Evolutionary conservation across 2,113 vertebrate genomes (phyloP).

Genomic region (Ploceus nigricollis): DNA sequence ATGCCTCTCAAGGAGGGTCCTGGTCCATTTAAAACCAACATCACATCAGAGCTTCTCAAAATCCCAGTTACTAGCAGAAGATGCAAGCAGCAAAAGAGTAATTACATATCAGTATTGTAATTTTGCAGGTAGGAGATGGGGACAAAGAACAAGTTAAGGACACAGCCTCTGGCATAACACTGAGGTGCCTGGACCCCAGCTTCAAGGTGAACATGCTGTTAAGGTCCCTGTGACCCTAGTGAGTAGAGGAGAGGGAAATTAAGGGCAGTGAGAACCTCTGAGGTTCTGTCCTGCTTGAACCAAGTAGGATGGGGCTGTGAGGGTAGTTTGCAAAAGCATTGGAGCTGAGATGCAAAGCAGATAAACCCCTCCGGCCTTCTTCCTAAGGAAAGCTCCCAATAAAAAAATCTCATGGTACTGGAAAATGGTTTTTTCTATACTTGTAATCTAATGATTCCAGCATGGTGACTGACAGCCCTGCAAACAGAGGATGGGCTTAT

Average conservation of each 20-base stretch:
- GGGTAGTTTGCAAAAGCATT: not conserved
- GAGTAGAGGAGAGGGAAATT: not conserved
- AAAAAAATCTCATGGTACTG: not conserved
- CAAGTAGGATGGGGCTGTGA: accelerated
- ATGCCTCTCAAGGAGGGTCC: not conserved
- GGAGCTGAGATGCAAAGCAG: not conserved
- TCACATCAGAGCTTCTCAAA: not conserved
- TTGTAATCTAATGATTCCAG: not conserved
- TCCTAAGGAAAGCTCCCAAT: not conserved
- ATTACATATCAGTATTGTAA: accelerated
- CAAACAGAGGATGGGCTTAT: accelerated
- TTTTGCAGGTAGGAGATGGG: not conserved
- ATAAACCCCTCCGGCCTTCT: not conserved
- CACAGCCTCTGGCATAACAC: accelerated
- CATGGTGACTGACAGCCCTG: not conserved
- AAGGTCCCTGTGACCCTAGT: accelerated
- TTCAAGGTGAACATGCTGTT: accelerated
- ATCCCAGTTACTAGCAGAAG: not conserved
- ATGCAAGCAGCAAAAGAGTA: not conserved
- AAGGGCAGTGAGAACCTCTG: not conserved
- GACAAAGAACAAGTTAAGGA: not conserved
- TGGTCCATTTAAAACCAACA: not conserved
- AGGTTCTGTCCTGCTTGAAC: not conserved
- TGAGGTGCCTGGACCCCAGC: not conserved
- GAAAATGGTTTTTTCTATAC: not conserved